Evolutionary conservation across 2,888 invertebrate genomes (phyloP), one percentile per base, ranked within the genome.

Genomic region (Prosopocoilus inquinatus): DNA sequence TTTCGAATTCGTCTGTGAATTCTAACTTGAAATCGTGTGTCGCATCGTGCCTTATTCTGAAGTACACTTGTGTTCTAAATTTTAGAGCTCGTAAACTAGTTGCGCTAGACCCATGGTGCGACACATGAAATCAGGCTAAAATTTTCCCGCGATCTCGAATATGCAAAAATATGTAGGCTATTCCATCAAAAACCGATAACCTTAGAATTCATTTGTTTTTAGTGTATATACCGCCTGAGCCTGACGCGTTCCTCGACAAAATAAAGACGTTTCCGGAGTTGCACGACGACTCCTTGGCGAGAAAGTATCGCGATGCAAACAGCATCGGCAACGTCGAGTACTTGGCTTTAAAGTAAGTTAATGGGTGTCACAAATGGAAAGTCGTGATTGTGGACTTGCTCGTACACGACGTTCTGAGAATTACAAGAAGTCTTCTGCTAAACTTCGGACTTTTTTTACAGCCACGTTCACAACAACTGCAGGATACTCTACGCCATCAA

Each of bases 211-310:
- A 64, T 59, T 63, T 60, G 59, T 53, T 78, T 78, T 11, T 74
- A 96, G 96, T 86, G 11, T 81, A 95, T 52, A 84, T 82, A 15
- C 91, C 92, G 1, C 81, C 84, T 48, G 7, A 28, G 20, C 81
- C 87, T 39, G 85, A 89, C 66, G 84, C 84, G 50, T 84, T 94
- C 70, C 84, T 88, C 47, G 80, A 83, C 13, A 83, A 86, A 57
- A 79, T 94, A 7, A 84, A 89, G 9, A 82, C 81, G 36, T 88
- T 89, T 71, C 91, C 94, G 0, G 90, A 94, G 69, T 84, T 97
- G 68, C 93, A 97, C 71, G 96, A 96, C 72, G 79, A 81, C 36
- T 79, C 81, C 1, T 88, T 89, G 70, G 88, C 88, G 28, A 78
- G 82, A 39, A 77, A 81, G 55, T 80, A 83, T 59, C 82, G 85